Base-by-base conservation (phyloP, 1,140 invertebrate species). In the Nasonia giraulti region DNA sequence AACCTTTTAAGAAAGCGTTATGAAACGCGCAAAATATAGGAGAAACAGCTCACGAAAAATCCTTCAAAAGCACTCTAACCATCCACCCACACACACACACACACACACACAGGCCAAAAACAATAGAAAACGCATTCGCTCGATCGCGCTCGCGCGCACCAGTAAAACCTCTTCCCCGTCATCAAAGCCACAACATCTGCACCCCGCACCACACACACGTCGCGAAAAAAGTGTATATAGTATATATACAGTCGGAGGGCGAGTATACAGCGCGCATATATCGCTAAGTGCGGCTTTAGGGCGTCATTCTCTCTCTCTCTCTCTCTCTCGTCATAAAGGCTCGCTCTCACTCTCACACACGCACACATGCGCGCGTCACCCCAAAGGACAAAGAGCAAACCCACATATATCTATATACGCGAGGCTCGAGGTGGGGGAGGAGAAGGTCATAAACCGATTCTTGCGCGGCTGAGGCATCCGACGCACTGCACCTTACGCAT, bases 381-480 rank as follows among this genome's bases (percentile, higher is more conserved):
- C 69, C 17, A 33, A 71, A 71, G 11, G 69, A 27, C 69, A 71
- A 71, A 71, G 55, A 62, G 55, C 55, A 62, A 62, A n/a, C 55
- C 5, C 55, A 62, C 20, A 62, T 8, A 55, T 55, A 17, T 55
- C 12, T 14, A 55, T 62, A 62, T 62, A 62, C 17, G 17, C 6
- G 17, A 3, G n/a, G 17, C 55, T 50, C 27, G 47, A 50, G 47
- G 40, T 5, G 5, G 37, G n/a, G 23, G 40, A 47, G 20, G 20
- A 37, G 55, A 37, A 33, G 68, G 62, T 80, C 68, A 27, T 80
- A 80, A 80, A 80, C 33, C 78, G 78, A 80, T 80, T 80, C 55
- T 62, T 37, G 40, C 17, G n/a, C 33, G 1, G n/a, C n/a, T 2
- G 40, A 14, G 62, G 23, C 68, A 69, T 69, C 68, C 44, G 40